phyloP scores from a whole-genome alignment of 2,888 invertebrate species.

The Drosophila barbarae region DNA sequence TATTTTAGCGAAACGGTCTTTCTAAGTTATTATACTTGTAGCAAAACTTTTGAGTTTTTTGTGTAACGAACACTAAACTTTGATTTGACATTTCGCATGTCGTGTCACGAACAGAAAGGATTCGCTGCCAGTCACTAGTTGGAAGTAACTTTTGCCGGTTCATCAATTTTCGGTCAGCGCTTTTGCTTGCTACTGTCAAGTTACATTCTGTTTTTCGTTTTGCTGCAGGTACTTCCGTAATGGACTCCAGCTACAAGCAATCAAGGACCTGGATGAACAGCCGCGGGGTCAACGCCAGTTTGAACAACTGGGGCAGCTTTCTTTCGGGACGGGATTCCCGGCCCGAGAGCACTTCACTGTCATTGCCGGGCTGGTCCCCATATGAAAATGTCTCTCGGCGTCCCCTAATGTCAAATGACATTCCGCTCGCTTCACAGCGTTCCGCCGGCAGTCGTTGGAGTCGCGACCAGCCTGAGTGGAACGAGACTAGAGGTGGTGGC shows the following conservation, averaged over 20 bases:
- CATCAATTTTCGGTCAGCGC: neutral
- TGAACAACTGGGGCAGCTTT: neutral
- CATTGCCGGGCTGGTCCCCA: slow-evolving; percentile 4
- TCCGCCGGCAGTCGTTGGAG: slow-evolving; percentile 3
- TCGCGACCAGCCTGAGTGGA: neutral
- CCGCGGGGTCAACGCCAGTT: neutral
- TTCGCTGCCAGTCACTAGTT: slow-evolving; percentile 3
- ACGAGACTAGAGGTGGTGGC: neutral
- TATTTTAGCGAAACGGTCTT: neutral
- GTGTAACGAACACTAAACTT: neutral
- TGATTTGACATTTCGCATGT: neutral
- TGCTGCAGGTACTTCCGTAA: neutral
- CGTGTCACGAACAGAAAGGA: slow-evolving; percentile 20
- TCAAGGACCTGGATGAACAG: slow-evolving; percentile 3
- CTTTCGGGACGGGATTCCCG: neutral
- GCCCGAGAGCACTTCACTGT: neutral
- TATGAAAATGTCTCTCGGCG: neutral
- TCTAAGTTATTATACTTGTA: neutral
- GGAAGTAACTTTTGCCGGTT: neutral
- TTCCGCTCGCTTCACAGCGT: neutral
- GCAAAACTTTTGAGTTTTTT: neutral
- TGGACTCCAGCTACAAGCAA: slow-evolving; percentile 9
- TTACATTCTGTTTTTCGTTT: neutral
- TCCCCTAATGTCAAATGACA: neutral
- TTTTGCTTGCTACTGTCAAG: neutral